These are phyloP conservation scores for Pseudotriccus pelzelni DNA, from an alignment of 2,797 vertebrate genomes.

Conservation along the genomic window DNA sequence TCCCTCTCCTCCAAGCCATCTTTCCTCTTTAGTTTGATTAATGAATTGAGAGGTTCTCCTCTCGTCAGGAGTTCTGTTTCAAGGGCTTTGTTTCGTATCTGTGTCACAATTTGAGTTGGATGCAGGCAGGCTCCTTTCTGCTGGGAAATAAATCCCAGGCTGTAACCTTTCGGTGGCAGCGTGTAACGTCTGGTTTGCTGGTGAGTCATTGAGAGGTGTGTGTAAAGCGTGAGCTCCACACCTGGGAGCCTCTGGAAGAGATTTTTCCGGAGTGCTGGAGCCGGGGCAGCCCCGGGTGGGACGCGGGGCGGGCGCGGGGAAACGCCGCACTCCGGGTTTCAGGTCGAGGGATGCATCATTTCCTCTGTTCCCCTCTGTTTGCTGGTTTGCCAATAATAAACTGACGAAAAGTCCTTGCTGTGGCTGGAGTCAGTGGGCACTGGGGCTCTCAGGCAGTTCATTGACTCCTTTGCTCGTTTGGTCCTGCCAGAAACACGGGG, in stretches of 20 bases:
- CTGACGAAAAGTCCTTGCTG: not conserved
- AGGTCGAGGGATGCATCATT: not conserved
- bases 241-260: not conserved
- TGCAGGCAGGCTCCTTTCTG: not conserved
- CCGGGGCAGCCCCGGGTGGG: not conserved
- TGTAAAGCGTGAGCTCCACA: not conserved
- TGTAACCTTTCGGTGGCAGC: not conserved
- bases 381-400: constrained; percentile 9
- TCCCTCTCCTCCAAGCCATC: not conserved
- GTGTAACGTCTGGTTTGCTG: not conserved
- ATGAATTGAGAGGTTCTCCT: not conserved
- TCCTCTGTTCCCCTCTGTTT: not conserved
- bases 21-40: not conserved
- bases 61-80: not conserved
- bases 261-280: not conserved
- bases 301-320: not conserved
- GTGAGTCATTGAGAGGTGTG: not conserved
- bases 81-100: constrained; percentile 14
- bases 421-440: not conserved
- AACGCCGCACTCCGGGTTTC: not conserved
- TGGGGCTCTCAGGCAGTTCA: not conserved
- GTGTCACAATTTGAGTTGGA: not conserved
- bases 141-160: constrained; percentile 45
- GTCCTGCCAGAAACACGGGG: not conserved
- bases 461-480: not conserved